Percentiles rank a stretch among this genome's conserved stretches.
These are phyloP conservation scores for Chloroclystis v-ata DNA, from an alignment of 2,888 invertebrate genomes.

Conservation along the genomic window DNA sequence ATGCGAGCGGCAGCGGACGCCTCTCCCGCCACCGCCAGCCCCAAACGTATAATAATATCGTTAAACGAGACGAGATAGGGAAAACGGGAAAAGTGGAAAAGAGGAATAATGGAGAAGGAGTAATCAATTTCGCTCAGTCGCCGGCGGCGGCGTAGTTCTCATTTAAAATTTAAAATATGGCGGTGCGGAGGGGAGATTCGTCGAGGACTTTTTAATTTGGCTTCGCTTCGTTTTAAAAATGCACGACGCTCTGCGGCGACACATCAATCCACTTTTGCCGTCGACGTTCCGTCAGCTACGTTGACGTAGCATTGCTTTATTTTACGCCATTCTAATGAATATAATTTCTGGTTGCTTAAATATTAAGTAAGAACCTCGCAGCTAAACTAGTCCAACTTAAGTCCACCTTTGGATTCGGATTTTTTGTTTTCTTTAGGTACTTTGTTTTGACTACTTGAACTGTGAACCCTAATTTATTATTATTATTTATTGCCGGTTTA, in stretches of 20 bases:
- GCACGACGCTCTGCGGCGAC: conserved; percentile 70
- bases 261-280: conserved; percentile 73
- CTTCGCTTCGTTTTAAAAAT: conserved; percentile 71
- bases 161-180: conserved; percentile 77
- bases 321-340: conserved; percentile 31
- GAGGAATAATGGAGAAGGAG: conserved; percentile 76
- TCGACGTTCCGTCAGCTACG: conserved; percentile 53
- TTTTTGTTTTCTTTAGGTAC: no score
- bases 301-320: conserved; percentile 43
- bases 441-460: no score
- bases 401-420: no score
- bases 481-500: no score
- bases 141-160: conserved; percentile 67
- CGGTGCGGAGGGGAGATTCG: conserved; percentile 56
- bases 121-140: conserved; percentile 77
- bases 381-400: no score
- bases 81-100: conserved; percentile 69
- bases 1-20: conserved; percentile 27
- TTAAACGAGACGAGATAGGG: conserved; percentile 69
- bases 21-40: conserved; percentile 25
- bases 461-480: no score
- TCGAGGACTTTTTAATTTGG: conserved; percentile 76
- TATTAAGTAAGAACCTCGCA: no score
- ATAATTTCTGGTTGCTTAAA: no score
- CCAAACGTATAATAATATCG: conserved; percentile 65